phyloP scores from a whole-genome alignment of 2,888 invertebrate species.

The Linnaemya vulpina region DNA sequence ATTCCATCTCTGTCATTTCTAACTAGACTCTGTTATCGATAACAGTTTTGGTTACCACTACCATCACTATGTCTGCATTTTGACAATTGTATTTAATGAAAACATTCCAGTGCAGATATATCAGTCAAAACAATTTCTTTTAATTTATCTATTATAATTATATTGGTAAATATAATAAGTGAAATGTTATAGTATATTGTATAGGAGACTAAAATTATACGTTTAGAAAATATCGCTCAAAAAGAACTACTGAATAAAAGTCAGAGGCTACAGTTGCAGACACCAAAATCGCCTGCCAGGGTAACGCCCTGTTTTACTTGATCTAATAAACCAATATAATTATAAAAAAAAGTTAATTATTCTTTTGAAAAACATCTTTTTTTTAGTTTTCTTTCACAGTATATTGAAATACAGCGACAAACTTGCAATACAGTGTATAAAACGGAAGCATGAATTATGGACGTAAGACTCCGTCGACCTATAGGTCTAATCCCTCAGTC shows the following conservation, averaged over 20 bases:
- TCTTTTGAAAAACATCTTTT: not conserved
- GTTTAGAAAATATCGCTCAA: not conserved
- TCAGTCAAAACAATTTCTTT: constrained; percentile 22
- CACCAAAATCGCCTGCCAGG: constrained; percentile 42
- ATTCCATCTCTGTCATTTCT: not conserved
- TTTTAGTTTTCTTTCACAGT: not conserved
- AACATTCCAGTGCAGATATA: constrained; percentile 59
- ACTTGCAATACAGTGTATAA: not conserved
- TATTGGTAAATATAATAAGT: constrained; percentile 43
- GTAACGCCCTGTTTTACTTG: constrained; percentile 67
- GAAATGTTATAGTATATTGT: not conserved
- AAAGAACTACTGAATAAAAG: not conserved
- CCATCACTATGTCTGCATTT: constrained; percentile 35
- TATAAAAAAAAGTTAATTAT: not conserved
- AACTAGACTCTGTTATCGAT: constrained; percentile 22
- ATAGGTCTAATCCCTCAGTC: constrained; percentile 92
- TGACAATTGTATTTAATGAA: constrained; percentile 56
- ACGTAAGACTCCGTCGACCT: constrained; percentile 91
- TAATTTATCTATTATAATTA: not conserved
- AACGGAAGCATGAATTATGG: constrained; percentile 86
- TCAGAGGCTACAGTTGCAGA: not conserved
- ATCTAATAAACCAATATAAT: constrained; percentile 21
- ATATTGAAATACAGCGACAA: not conserved
- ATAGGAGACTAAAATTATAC: too few relatives aligned
- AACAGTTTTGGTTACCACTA: not conserved